Conservation (phyloP, 2,797 vertebrate genomes). For the Schizothorax lantsangensis region DNA sequence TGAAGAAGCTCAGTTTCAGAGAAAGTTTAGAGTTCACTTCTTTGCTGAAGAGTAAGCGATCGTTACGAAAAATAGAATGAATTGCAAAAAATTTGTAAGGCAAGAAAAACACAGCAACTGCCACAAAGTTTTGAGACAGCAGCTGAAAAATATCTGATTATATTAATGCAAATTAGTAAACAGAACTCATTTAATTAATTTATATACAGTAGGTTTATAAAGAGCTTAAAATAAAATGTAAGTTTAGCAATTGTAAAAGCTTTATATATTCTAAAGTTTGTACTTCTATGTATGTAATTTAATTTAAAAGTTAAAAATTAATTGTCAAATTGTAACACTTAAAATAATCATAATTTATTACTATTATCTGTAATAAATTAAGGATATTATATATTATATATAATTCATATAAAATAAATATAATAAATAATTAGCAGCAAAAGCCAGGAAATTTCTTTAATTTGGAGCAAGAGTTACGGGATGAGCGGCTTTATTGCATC, state of each 20-base stretch:
- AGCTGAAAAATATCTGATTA: background rate
- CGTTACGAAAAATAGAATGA: background rate
- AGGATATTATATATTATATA: background rate
- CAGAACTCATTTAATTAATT: background rate
- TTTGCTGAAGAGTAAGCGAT: background rate
- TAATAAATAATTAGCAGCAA: background rate
- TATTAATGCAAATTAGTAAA: background rate
- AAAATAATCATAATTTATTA: no score
- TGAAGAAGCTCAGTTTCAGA: background rate
- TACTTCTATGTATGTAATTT: no score
- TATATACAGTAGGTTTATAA: background rate
- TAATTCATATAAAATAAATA: background rate
- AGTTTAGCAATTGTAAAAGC: background rate
- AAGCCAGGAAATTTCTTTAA: background rate
- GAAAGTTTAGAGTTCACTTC: background rate
- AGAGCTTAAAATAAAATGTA: background rate
- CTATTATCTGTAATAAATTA: background rate
- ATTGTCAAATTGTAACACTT: no score
- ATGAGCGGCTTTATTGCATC: background rate
- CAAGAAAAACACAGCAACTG: background rate
- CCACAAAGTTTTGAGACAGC: background rate
- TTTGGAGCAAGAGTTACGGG: background rate
- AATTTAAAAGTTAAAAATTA: no score
- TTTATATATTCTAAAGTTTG: background rate
- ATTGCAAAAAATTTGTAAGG: background rate